phyloP scores from a whole-genome alignment of 23 tunicate species.

The Phallusia fumigata region DNA sequence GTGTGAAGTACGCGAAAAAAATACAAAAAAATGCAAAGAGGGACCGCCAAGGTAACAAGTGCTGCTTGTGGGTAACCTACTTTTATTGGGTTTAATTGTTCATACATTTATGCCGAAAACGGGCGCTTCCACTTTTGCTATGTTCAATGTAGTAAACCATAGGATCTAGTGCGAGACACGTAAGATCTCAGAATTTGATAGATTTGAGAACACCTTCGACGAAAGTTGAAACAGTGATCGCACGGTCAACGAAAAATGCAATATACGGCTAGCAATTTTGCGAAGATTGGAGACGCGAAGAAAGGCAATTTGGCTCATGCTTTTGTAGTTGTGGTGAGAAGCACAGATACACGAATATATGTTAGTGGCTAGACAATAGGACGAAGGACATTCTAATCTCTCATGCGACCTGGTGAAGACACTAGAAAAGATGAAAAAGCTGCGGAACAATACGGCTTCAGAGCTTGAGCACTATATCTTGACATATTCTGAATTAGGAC shows the following conservation, averaged over 20 bases:
- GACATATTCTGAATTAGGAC: too few species aligned
- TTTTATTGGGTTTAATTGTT: too few species aligned
- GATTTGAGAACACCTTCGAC: conserved; percentile 4
- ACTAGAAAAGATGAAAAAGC: too few species aligned
- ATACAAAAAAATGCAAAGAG: neutral
- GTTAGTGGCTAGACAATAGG: conserved; percentile 12
- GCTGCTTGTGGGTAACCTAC: too few species aligned
- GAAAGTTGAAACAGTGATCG: conserved; percentile 33
- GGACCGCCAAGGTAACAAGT: too few species aligned
- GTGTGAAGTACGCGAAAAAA: conserved; percentile 8
- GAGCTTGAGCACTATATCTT: too few species aligned
- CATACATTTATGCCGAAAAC: too few species aligned
- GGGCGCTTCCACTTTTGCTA: too few species aligned
- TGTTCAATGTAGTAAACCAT: too few species aligned
- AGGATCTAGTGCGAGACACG: too few species aligned
- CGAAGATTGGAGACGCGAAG: conserved; percentile 13
- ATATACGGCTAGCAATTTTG: conserved; percentile 23
- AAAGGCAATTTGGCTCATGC: conserved; percentile 50
- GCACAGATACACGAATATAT: neutral
- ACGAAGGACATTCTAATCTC: conserved; percentile 4
- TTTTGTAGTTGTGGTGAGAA: conserved; percentile 3
- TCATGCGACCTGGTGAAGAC: neutral
- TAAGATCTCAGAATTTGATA: too few species aligned
- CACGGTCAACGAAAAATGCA: conserved; percentile 24
- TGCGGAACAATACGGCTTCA: too few species aligned